These are phyloP conservation scores for Mesochorus sp. DNA, from an alignment of 2,888 invertebrate genomes.

Conservation along the genomic window DNA sequence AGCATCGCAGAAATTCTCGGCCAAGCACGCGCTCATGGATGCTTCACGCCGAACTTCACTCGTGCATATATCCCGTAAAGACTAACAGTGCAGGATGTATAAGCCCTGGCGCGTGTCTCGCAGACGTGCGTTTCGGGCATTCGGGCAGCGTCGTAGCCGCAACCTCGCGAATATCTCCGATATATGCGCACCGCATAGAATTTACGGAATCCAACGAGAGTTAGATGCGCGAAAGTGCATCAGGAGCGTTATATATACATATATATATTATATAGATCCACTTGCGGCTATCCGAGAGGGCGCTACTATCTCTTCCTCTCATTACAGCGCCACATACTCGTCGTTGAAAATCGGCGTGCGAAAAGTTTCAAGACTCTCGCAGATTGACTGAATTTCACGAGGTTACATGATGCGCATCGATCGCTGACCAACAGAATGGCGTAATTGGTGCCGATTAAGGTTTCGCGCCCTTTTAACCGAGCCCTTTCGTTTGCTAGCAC, in stretches of 20 bases:
- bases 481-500: not conserved
- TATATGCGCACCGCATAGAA: slow-evolving; percentile 55
- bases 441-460: not conserved
- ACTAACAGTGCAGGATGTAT: not conserved
- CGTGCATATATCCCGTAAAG: not conserved
- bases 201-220: slow-evolving; percentile 48
- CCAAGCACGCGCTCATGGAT: not conserved
- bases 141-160: slow-evolving; percentile 5
- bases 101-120: not conserved
- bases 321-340: slow-evolving; percentile 1
- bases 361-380: slow-evolving; percentile 35
- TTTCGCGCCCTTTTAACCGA: not conserved
- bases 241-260: not conserved
- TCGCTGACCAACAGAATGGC: not conserved
- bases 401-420: not conserved
- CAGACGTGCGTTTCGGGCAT: slow-evolving; percentile 41
- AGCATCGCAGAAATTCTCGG: not conserved
- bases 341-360: slow-evolving; percentile 38
- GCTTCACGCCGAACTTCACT: not conserved
- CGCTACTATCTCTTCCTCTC: not conserved
- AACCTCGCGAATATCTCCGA: slow-evolving; percentile 37
- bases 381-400: slow-evolving; percentile 3
- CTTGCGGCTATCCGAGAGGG: not conserved
- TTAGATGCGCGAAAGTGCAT: slow-evolving; percentile 1
- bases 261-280: no score